Evolutionary conservation across 2,888 invertebrate species (phyloP).

Genomic region (Xiphydria camelus): DNA sequence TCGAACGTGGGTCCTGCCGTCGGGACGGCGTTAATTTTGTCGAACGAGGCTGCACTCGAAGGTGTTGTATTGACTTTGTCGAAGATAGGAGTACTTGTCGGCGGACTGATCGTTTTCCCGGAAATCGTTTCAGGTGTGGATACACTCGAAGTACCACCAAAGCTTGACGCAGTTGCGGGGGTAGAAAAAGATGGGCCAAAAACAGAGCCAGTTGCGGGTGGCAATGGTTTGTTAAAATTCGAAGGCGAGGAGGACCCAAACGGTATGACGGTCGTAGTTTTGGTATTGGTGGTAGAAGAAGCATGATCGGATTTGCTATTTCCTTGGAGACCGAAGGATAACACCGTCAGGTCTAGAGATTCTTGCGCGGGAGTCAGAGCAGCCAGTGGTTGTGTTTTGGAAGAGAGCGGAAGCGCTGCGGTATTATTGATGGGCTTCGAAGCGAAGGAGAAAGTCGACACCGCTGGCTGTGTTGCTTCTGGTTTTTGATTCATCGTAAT

Average conservation of each 20-base stretch:
- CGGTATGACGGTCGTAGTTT: constrained; percentile 3
- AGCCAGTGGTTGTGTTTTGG: constrained; percentile 5
- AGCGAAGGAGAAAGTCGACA: constrained; percentile 33
- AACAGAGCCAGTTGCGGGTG: constrained; percentile 17
- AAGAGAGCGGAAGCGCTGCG: not conserved
- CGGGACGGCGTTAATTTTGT: not conserved
- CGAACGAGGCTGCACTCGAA: constrained; percentile 12
- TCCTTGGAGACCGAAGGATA: constrained; percentile 26
- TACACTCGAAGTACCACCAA: too few species aligned
- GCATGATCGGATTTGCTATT: too few species aligned
- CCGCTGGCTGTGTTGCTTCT: constrained; percentile 13
- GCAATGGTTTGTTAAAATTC: too few species aligned
- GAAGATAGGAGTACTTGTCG: too few species aligned
- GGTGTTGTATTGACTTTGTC: constrained; percentile 34
- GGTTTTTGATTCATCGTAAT: not conserved
- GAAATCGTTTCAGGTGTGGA: too few species aligned
- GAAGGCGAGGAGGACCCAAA: too few species aligned
- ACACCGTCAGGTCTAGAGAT: constrained; percentile 25
- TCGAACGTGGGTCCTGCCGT: not conserved
- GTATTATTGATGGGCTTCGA: constrained; percentile 25
- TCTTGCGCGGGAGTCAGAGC: constrained; percentile 21
- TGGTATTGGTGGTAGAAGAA: constrained; percentile 2
- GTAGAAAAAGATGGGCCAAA: constrained; percentile 22
- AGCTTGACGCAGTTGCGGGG: constrained; percentile 21
- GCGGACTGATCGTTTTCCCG: constrained; percentile 41